Evolutionary conservation across 2,113 vertebrate species (phyloP).

Genomic region (Chamaetylas fuelleborni): DNA sequence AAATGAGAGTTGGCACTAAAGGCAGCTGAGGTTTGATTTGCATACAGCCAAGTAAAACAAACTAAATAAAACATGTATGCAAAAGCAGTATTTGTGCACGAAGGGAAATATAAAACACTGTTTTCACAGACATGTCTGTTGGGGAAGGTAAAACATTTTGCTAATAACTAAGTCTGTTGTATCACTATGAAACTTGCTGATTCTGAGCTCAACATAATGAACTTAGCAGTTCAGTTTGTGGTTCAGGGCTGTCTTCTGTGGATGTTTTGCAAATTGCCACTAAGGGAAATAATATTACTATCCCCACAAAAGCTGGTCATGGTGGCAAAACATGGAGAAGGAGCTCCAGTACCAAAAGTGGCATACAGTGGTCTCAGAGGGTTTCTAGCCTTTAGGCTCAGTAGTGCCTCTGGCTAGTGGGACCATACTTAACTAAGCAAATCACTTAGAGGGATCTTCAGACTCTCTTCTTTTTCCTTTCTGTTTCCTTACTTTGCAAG

Average conservation of each 20-base stretch:
- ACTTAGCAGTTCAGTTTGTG: not conserved
- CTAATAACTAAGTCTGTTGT: not conserved
- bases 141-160: not conserved
- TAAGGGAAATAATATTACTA: not conserved
- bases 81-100: not conserved
- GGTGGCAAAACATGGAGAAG: not conserved
- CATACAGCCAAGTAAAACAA: not conserved
- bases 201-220: not conserved
- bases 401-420: not conserved
- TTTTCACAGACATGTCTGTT: not conserved
- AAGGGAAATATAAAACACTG: not conserved
- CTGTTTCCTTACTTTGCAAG: not conserved
- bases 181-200: not conserved
- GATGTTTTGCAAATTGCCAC: not conserved
- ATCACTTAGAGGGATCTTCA: not conserved
- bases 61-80: not conserved
- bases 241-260: not conserved
- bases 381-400: not conserved
- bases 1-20: constrained; percentile 4
- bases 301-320: not conserved
- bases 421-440: not conserved
- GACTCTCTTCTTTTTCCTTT: not conserved
- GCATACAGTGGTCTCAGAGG: not conserved
- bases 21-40: not conserved
- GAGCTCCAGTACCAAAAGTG: not conserved